Evolutionary conservation across 2,113 vertebrate genomes (phyloP).

Genomic region (Deroptyus accipitrinus): DNA sequence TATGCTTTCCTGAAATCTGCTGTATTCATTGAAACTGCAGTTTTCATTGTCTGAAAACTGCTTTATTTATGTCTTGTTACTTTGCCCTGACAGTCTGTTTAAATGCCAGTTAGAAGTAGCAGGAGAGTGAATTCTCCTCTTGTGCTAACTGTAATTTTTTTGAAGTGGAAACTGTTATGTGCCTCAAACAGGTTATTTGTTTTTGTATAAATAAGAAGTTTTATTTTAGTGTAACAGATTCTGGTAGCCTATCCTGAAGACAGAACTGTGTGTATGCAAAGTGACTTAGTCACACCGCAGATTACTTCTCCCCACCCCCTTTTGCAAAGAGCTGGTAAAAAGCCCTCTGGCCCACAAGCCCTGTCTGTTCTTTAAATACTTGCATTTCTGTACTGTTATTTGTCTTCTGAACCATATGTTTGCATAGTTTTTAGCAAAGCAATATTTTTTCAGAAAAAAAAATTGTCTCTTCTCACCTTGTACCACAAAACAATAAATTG

Average conservation of each 20-base stretch:
- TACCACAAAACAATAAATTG: not conserved
- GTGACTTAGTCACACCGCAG: not conserved
- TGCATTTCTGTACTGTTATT: not conserved
- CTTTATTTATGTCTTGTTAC: not conserved
- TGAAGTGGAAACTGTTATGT: not conserved
- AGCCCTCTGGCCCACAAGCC: not conserved
- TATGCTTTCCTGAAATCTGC: not conserved
- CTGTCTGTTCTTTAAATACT: not conserved
- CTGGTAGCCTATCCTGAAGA: not conserved
- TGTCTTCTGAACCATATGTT: not conserved
- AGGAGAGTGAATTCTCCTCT: not conserved
- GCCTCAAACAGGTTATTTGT: not conserved
- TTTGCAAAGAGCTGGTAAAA: constrained; percentile 1
- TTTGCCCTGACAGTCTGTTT: not conserved
- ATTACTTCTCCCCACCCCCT: not conserved
- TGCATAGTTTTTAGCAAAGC: not conserved
- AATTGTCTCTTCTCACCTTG: not conserved
- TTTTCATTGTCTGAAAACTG: not conserved
- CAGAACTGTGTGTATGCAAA: not conserved
- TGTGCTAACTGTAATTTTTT: not conserved
- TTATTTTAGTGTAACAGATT: not conserved
- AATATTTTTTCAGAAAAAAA: not conserved
- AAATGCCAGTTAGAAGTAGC: not conserved
- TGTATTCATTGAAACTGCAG: not conserved
- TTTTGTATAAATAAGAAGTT: not conserved